These are phyloP conservation scores for Myotis findleyi DNA, from an alignment of 2,797 vertebrate species.

Conservation along the genomic window DNA sequence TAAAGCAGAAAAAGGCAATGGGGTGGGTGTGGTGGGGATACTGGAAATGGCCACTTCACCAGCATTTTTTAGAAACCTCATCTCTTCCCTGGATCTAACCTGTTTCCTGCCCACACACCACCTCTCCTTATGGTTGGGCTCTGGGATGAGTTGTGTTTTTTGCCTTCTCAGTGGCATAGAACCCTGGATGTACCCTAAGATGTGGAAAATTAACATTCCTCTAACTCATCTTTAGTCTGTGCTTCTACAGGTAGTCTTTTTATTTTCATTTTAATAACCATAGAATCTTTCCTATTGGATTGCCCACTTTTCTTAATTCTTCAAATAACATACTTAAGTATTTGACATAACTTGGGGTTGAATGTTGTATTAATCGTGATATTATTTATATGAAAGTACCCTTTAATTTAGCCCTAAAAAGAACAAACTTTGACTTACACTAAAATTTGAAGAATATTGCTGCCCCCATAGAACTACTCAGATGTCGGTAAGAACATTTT, in stretches of 20 bases:
- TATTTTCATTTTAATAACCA: background rate
- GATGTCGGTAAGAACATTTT: background rate
- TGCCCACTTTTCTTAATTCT: constrained; percentile 17
- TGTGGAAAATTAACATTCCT: background rate
- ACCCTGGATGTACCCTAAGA: background rate
- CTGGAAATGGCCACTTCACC: background rate
- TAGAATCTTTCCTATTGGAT: background rate
- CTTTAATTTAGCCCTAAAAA: constrained; percentile 23
- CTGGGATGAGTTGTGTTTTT: background rate
- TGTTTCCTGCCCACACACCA: background rate
- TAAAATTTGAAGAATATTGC: background rate
- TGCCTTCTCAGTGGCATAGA: background rate
- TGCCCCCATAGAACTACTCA: background rate
- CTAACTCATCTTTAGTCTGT: background rate
- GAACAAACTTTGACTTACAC: background rate
- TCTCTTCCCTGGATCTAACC: background rate
- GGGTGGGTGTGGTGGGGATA: background rate
- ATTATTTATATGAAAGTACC: background rate
- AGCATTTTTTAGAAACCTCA: background rate
- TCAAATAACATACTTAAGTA: background rate
- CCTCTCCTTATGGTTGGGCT: background rate
- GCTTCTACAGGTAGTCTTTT: background rate
- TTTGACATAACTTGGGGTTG: background rate
- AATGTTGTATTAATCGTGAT: background rate
- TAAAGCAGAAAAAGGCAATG: background rate